Evolutionary conservation across 2,113 vertebrate genomes (phyloP), one percentile per base, ranked within the genome.

Genomic region (Heterotis niloticus): DNA sequence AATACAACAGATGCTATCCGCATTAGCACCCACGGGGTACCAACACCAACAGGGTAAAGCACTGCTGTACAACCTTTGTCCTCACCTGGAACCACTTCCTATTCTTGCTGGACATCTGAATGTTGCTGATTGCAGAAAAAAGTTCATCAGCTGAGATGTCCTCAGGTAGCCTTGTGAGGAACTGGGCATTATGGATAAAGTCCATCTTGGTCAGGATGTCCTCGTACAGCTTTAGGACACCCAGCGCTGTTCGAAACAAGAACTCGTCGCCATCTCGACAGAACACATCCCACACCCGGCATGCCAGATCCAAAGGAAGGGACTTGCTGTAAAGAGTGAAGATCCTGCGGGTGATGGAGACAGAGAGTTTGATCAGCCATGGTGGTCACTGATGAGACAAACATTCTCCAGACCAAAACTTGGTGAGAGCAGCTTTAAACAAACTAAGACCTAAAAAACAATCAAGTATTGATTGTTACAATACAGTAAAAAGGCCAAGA

Each of bases 161-260:
- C 67, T 98, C 97, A 0, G 96, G 96, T 76, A 98, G 91, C 77
- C 95, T 92, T 0, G 96, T 98, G 80, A 99, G 95, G 91, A 99
- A 96, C 90, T 98, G 97, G 0, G 97, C 97, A 81, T 95, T 94
- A 85, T 98, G 96, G 86, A 99, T 98, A 89, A 99, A 99, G 93
- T 99, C 97, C 97, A 99, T 97, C 88, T 88, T 88, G 78, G 92
- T 93, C 87, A 99, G 92, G 85, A 96, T 90, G 84, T 97, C 97
- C 88, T 95, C 93, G 78, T 96, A 96, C 65, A 96, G 95, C 74
- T 90, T 94, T 80, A 99, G 90, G 87, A 99, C 89, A 78, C 96
- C 97, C 84, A 99, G 90, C 0, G 94, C 97, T 13, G 96, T 96
- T 81, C 96, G 96, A 90, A 99, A 99, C 11, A 99, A 90, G 79